These are phyloP conservation scores for Pseudomyrmex sp. DNA, from an alignment of 1,140 invertebrate species.

Conservation along the genomic window DNA sequence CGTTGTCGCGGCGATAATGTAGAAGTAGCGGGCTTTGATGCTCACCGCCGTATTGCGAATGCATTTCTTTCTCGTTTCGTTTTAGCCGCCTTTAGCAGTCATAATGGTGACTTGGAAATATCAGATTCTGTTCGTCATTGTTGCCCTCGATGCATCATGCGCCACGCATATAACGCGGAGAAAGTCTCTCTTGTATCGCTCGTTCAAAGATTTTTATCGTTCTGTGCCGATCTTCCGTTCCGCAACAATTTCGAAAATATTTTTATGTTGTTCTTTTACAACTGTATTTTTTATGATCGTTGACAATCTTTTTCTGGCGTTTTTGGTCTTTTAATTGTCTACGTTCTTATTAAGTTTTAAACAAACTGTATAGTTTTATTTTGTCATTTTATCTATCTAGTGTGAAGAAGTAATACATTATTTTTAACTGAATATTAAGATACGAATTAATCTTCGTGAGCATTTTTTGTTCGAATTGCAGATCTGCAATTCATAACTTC, in stretches of 20 bases:
- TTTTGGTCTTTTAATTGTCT: no score
- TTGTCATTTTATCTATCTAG: not conserved
- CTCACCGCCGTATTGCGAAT: slow-evolving; percentile 39
- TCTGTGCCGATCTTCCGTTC: not conserved
- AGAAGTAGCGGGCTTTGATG: slow-evolving; percentile 26
- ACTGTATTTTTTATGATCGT: no score
- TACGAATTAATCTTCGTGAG: slow-evolving; percentile 31
- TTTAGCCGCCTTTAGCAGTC: slow-evolving; percentile 54
- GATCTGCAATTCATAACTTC: slow-evolving; percentile 68
- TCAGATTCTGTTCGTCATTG: slow-evolving; percentile 55
- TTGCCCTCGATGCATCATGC: slow-evolving; percentile 51
- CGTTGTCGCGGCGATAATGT: slow-evolving; percentile 29
- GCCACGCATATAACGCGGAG: slow-evolving; percentile 32
- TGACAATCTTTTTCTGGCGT: no score
- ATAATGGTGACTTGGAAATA: slow-evolving; percentile 59
- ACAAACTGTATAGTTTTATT: no score
- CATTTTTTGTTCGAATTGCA: slow-evolving; percentile 46
- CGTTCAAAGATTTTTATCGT: slow-evolving; percentile 14
- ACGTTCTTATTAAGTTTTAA: no score
- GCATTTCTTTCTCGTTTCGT: slow-evolving; percentile 27
- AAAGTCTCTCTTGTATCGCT: slow-evolving; percentile 2
- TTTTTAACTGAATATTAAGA: slow-evolving; percentile 9
- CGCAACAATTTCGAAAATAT: slow-evolving; percentile 25
- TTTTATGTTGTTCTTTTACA: not conserved
- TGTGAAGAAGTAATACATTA: not conserved